Evolutionary conservation across 2,113 vertebrate genomes (phyloP).

Genomic region (Caranx ignobilis): DNA sequence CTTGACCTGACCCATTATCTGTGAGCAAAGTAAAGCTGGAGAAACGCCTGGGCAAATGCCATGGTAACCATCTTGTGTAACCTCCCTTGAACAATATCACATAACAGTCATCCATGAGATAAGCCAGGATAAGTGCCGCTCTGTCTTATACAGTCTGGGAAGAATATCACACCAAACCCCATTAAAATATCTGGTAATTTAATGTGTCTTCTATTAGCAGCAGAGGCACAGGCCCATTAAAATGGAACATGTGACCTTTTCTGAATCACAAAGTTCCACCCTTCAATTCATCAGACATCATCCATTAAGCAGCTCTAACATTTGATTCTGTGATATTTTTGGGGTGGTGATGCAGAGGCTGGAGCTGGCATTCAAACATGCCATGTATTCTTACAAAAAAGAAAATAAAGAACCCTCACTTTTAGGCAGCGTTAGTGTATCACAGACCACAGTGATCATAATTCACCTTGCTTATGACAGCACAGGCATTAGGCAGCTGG

Average conservation of each 20-base stretch:
- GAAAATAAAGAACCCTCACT: conserved; percentile 12
- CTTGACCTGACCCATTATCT: conserved; percentile 76
- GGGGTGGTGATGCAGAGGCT: conserved; percentile 27
- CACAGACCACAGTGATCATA: conserved; percentile 30
- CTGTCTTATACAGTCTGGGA: conserved; percentile 41
- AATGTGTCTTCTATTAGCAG: conserved; percentile 53
- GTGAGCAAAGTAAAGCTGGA: conserved; percentile 57
- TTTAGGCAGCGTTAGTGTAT: conserved; percentile 23
- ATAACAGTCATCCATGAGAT: conserved; percentile 59
- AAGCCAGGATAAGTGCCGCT: conserved; percentile 42
- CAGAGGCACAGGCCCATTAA: conserved; percentile 45
- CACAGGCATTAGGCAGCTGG: conserved; percentile 48
- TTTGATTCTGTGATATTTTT: conserved; percentile 25
- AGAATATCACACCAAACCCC: conserved; percentile 46
- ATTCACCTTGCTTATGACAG: conserved; percentile 32
- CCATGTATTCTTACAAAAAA: conserved; percentile 21
- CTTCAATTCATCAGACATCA: conserved; percentile 57
- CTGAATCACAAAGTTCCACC: conserved; percentile 42
- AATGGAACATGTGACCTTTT: conserved; percentile 39
- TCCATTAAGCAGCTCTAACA: conserved; percentile 59
- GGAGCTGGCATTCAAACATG: conserved; percentile 29
- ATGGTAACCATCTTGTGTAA: conserved; percentile 72
- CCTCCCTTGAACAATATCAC: conserved; percentile 66
- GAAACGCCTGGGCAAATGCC: conserved; percentile 64
- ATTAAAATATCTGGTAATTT: conserved; percentile 57